A percentile compares a stretch with the other conserved stretches of the same genome.
phyloP scores from a whole-genome alignment of 2,113 vertebrate genomes.

The Psephotus haematonotus region DNA sequence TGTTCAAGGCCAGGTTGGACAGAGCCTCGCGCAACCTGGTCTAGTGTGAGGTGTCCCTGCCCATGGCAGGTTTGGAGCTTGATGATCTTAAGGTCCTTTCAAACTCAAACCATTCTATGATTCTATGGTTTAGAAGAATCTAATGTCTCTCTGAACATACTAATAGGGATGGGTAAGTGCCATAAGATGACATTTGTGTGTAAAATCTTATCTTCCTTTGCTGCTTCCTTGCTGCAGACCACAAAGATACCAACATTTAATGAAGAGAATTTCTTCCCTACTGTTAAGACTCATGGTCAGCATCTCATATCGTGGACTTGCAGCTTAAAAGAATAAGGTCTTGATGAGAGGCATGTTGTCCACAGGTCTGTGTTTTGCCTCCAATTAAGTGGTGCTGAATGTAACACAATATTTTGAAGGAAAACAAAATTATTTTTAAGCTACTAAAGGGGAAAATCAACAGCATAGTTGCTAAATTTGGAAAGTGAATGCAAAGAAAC shows the following conservation, averaged over 20 bases:
- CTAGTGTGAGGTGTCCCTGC: background rate
- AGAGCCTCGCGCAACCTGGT: background rate
- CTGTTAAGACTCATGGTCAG: background rate
- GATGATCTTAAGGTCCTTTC: accelerated
- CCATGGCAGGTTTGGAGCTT: background rate
- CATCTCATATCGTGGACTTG: background rate
- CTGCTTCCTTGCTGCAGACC: background rate
- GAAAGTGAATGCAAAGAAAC: background rate
- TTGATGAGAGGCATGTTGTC: accelerated
- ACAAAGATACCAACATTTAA: background rate
- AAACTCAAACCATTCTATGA: background rate
- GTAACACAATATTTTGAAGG: background rate
- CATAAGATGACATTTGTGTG: background rate
- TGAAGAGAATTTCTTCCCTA: background rate
- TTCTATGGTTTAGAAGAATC: background rate
- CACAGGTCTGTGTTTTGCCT: background rate
- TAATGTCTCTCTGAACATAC: background rate
- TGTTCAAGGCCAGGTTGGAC: background rate
- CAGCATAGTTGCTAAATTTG: background rate
- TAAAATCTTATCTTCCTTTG: background rate
- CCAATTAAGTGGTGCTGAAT: background rate
- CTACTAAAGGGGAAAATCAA: background rate
- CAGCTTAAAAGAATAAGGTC: background rate
- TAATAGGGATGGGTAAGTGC: accelerated
- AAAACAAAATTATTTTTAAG: background rate